Evolutionary conservation across 2,797 vertebrate species (phyloP), one percentile per base, ranked within the genome.

Genomic region (Amazona finschi): DNA sequence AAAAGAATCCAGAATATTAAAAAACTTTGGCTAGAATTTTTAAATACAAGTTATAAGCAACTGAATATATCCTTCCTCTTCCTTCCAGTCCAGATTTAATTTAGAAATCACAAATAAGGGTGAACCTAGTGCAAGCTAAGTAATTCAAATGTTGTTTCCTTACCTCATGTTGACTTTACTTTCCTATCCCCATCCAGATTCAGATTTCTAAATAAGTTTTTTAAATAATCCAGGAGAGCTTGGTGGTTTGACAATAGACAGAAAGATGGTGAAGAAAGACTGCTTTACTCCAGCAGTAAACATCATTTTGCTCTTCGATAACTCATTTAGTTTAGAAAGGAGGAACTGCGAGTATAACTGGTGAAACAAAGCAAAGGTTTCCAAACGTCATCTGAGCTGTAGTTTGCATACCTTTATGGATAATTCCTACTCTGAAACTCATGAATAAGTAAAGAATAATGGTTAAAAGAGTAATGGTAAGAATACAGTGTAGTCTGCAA

Each of bases 171-270:
- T 94, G 94, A 93, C 62, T 94, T 81, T 39, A 47, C 22, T 95
- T 95, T 89, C 43, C 60, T 70, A 66, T 65, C n/a, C 72, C 49
- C 16, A 60, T 83, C 73, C 89, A 93, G 65, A 84, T 64, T 84
- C 66, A 80, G 66, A 84, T 91, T 90, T 95, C 82, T 92, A 94
- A 96, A 91, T 89, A 93, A 78, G 30, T 65, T 85, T 94, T 94
- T 36, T 19, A 88, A 96, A 91, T 80, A 91, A 92, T 80, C 0
- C 4, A 44, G 77, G 47, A 70, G 44, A 74, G 75, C 31, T 74
- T 74, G 14, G 77, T 85, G 84, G 86, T 74, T 94, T 95, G 84
- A 92, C 89, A 91, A 1, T 8, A 60, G 76, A 12, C 16, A 77
- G 69, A 50, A 75, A 38, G 46, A 44, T 15, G 46, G 13, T 41